A percentile compares a stretch with the other conserved stretches of the same genome.
phyloP scores from a whole-genome alignment of 2,888 invertebrate genomes.

The Nebria brevicollis region DNA sequence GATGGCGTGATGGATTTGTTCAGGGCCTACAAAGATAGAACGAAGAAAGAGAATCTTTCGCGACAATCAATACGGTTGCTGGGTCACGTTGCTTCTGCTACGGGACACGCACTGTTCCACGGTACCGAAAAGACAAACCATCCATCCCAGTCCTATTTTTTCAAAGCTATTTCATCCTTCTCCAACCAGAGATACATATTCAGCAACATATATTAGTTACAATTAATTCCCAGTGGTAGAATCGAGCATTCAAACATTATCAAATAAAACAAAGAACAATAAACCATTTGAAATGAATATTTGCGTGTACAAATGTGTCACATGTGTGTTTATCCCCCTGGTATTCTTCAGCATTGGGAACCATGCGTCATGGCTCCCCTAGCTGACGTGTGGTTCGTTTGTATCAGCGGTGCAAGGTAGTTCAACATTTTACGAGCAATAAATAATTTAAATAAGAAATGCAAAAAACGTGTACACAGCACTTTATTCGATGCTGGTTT shows the following conservation, averaged over 20 bases:
- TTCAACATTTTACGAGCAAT: slow-evolving; percentile 36
- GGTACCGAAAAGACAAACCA: not conserved
- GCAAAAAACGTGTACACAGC: slow-evolving; percentile 44
- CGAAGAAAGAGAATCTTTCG: slow-evolving; percentile 51
- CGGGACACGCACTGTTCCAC: slow-evolving; percentile 11
- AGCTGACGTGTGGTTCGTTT: slow-evolving; percentile 8
- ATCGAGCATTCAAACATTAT: not conserved
- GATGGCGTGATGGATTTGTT: slow-evolving; percentile 42
- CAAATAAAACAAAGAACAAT: not conserved
- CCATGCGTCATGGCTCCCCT: not conserved
- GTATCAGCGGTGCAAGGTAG: slow-evolving; percentile 21
- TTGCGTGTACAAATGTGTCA: not conserved
- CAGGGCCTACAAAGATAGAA: slow-evolving; percentile 15
- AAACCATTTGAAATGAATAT: not conserved
- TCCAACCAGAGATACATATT: not conserved
- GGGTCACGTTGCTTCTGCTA: slow-evolving; percentile 52
- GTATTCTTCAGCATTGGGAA: not conserved
- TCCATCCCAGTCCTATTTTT: not conserved
- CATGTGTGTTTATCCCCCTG: not conserved
- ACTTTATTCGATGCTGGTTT: slow-evolving; percentile 15
- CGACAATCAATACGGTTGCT: slow-evolving; percentile 56
- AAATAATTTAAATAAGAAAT: slow-evolving; percentile 46
- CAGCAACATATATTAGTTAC: not conserved
- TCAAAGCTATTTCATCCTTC: not conserved
- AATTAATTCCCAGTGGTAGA: not conserved